Evolutionary conservation across 2,888 invertebrate species (phyloP).

Genomic region (Erannis defoliaria): DNA sequence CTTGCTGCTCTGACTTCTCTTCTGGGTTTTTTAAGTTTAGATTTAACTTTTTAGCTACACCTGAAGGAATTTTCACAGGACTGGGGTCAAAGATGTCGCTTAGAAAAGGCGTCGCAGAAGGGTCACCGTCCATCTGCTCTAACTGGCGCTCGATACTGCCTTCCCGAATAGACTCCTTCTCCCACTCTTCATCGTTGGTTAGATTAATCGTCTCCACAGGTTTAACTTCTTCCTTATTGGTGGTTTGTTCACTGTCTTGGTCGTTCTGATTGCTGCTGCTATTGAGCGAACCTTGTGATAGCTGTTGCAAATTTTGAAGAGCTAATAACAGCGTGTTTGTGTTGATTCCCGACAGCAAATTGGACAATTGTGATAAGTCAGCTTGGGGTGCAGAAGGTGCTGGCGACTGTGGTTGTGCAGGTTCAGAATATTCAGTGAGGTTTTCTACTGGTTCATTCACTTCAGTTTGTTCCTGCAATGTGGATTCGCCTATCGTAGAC

Average conservation of each 20-base stretch:
- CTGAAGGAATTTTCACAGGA: constrained; percentile 63
- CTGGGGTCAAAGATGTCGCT: constrained; percentile 83
- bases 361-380: constrained; percentile 70
- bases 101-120: constrained; percentile 79
- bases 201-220: constrained; percentile 74
- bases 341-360: constrained; percentile 74
- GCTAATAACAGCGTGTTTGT: constrained; percentile 75
- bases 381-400: constrained; percentile 49
- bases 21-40: constrained; percentile 63
- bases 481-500: constrained; percentile 30
- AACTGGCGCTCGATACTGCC: constrained; percentile 76
- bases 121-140: constrained; percentile 69
- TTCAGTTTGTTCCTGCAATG: constrained; percentile 1
- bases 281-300: constrained; percentile 56
- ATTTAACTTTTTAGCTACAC: constrained; percentile 67
- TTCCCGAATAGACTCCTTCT: constrained; percentile 73
- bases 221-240: constrained; percentile 39
- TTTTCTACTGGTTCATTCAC: constrained; percentile 23
- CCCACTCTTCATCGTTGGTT: constrained; percentile 81
- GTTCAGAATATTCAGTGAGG: constrained; percentile 27
- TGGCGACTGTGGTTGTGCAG: constrained; percentile 18
- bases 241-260: constrained; percentile 42
- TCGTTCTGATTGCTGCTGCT: constrained; percentile 41
- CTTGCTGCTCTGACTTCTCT: constrained; percentile 52
- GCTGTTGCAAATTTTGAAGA: constrained; percentile 77